Evolutionary conservation across 1,140 invertebrate genomes (phyloP), one percentile per base, ranked within the genome.

Genomic region (Pristionchus pacificus): DNA sequence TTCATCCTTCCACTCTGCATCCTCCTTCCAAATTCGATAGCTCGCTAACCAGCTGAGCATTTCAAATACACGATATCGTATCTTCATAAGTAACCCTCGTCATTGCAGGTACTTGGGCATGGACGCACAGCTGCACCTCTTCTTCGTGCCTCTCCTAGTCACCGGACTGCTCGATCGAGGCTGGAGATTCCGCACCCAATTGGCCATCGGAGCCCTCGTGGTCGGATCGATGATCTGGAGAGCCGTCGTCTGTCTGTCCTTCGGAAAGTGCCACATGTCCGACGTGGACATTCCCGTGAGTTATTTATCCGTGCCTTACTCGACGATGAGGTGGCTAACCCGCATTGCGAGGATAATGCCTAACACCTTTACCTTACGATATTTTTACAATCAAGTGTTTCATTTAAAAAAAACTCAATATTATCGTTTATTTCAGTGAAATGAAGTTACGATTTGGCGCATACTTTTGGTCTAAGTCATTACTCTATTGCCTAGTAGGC

Each of bases 221-320:
- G 49, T 63, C 24, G 63, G 31, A 0, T 82, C 80, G 2, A 33
- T 72, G 24, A n/a, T 73, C n/a, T 25, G 77, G n/a, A 68, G 80
- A 55, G 80, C 78, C 14, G 38, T 59, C 30, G 71, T 77, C 73
- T 82, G 80, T 60, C 69, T 65, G 24, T 57, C 61, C 24, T 79
- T 82, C 65, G 80, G 71, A 49, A 72, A 83, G 27, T 82, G 80
- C 77, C 80, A 82, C 61, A 80, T 77, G 29, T 76, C 71, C 19
- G 80, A 82, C 66, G 80, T 82, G 24, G 80, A 82, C 58, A 82
- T 82, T 74, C 80, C 80, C 1, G 76, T 77, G 31, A 59, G 76
- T 68, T 15, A 14, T n/a, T 27, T 25, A n/a, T 3, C 27, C 57
- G 59, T 28, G 24, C 60, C 32, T 74, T 61, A n/a, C n/a, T n/a